A percentile compares a stretch with the other conserved stretches of the same genome.
phyloP scores from a whole-genome alignment of 2,113 vertebrate genomes.

The Paradoxurus hermaphroditus region DNA sequence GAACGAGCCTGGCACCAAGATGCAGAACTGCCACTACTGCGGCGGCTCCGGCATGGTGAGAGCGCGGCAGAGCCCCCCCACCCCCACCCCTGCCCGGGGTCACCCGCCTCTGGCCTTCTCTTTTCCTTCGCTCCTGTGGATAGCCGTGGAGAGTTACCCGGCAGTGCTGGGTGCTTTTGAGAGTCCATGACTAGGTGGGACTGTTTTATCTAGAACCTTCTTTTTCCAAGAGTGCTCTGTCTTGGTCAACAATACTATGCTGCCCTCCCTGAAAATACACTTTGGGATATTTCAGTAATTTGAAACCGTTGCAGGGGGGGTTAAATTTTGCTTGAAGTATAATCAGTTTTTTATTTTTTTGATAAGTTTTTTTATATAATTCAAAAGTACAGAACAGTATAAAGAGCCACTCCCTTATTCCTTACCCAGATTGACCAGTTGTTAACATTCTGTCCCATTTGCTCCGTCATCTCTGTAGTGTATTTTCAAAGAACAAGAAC shows the following conservation, averaged over 20 bases:
- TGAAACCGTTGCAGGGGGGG: not conserved
- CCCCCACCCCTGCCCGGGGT: accelerated
- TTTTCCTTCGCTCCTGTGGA: not conserved
- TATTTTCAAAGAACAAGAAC: not conserved
- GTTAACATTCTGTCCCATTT: not conserved
- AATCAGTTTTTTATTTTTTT: not conserved
- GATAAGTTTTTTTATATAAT: not conserved
- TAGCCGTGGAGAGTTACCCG: not conserved
- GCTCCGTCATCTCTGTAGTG: not conserved
- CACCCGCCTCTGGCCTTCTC: not conserved
- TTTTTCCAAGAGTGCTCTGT: not conserved
- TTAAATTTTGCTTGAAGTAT: not conserved
- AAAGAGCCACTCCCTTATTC: not conserved
- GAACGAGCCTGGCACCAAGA: conserved; percentile 92
- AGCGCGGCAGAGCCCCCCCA: accelerated
- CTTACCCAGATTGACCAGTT: not conserved
- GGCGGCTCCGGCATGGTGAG: conserved; percentile 96
- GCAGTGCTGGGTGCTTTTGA: not conserved
- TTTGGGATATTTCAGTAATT: not conserved
- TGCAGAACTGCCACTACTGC: conserved; percentile 93
- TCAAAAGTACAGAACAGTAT: not conserved
- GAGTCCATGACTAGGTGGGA: not conserved
- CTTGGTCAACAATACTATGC: not conserved
- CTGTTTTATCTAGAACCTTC: not conserved
- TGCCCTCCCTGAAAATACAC: not conserved